Evolutionary conservation across 2,888 invertebrate species (phyloP).

Genomic region (Cheilosia pagana): DNA sequence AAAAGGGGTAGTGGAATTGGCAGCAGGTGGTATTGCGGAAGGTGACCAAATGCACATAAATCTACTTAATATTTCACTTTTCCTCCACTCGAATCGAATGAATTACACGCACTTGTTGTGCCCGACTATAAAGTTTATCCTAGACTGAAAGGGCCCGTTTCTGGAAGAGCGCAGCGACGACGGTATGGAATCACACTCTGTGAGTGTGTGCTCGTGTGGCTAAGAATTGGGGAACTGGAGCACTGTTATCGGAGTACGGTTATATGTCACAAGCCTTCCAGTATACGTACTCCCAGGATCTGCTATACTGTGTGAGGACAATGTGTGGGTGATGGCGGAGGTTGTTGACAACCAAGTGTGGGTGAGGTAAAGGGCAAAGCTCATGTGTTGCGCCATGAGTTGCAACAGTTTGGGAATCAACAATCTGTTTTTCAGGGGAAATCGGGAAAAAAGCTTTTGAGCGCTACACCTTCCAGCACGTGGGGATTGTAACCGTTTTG

Average conservation of each 20-base stretch:
- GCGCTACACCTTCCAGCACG: slow-evolving; percentile 39
- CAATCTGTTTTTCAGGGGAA: slow-evolving; percentile 63
- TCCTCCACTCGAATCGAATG: slow-evolving; percentile 55
- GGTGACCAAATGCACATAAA: slow-evolving; percentile 64
- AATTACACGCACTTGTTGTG: slow-evolving; percentile 83
- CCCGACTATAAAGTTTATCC: slow-evolving; percentile 83
- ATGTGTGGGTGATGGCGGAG: slow-evolving; percentile 36
- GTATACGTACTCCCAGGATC: slow-evolving; percentile 63
- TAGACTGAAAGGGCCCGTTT: slow-evolving; percentile 82
- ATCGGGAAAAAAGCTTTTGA: slow-evolving; percentile 30
- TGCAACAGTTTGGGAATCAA: slow-evolving; percentile 75
- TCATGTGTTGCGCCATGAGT: slow-evolving; percentile 72
- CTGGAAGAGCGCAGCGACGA: slow-evolving; percentile 78
- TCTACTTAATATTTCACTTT: slow-evolving; percentile 62
- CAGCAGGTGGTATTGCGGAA: slow-evolving; percentile 50
- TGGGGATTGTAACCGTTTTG: slow-evolving; percentile 46
- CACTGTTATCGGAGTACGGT: slow-evolving; percentile 7
- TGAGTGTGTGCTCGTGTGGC: slow-evolving; percentile 35
- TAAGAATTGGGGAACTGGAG: slow-evolving; percentile 54
- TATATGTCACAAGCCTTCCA: slow-evolving; percentile 65
- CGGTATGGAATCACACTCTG: slow-evolving; percentile 54
- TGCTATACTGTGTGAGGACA: not conserved
- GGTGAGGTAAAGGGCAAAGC: slow-evolving; percentile 70
- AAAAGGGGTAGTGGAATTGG: slow-evolving; percentile 38
- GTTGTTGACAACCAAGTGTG: slow-evolving; percentile 46